Evolutionary conservation across 2,113 vertebrate species (phyloP), one percentile per base, ranked within the genome.

Genomic region (Pagrus major): DNA sequence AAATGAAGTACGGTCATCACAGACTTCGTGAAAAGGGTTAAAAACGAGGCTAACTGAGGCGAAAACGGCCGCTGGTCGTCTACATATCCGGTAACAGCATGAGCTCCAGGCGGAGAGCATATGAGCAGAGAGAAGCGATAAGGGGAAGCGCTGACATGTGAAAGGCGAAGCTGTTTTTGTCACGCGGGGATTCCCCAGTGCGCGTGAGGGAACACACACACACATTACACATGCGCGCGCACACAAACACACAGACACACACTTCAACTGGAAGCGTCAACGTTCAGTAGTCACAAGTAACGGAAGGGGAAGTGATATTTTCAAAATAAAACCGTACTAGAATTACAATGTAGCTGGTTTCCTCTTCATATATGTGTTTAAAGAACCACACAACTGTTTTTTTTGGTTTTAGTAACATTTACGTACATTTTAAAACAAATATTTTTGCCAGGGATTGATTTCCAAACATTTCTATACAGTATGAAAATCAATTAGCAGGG

Each of bases 161-260:
- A 82, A 88, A 88, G 75, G 51, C 63, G 33, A 68, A 79, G 89
- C 92, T 88, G 91, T 91, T 93, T 90, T 89, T 89, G 90, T 91
- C 91, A 81, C 76, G 80, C 71, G 61, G 87, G 94, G 93, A 94
- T 90, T 93, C 92, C 94, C 94, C 93, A 27, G 68, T 87, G 90
- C 79, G 90, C 90, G 89, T 63, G 83, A 46, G 41, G 44, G 37
- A 23, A 7, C 52, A 4, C 3, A 44, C 3, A 44, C 7, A 23
- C 18, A 51, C 67, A n/a, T n/a, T n/a, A n/a, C n/a, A 68, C 46
- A 72, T 35, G 55, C 71, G 9, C 65, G 3, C 37, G 9, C 11
- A 8, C 42, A 42, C 41, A 18, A 35, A 47, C 7, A 10, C 20
- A 10, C 3, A 4, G 4, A 44, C 18, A 12, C 7, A 23, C 18